These are phyloP conservation scores for Peromyscus maniculatus DNA, from an alignment of 2,113 vertebrate species.

Conservation along the genomic window DNA sequence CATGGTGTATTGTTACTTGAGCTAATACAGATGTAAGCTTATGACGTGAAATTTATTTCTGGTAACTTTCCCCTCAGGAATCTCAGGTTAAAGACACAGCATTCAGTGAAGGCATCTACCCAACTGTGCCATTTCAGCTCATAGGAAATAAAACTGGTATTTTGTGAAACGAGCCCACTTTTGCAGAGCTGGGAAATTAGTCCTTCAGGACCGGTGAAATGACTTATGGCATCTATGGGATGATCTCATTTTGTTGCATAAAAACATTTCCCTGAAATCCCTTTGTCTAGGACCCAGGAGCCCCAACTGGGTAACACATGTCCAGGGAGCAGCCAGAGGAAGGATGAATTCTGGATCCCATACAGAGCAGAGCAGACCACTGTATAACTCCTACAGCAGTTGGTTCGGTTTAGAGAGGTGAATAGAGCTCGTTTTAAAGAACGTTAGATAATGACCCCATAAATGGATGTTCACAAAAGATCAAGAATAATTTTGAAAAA, in stretches of 20 bases:
- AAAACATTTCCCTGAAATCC: slow-evolving; percentile 49
- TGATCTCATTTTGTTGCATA: slow-evolving; percentile 25
- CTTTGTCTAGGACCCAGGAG: not conserved
- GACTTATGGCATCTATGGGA: slow-evolving; percentile 2
- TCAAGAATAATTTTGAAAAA: slow-evolving; percentile 45
- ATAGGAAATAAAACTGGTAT: not conserved
- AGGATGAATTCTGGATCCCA: not conserved
- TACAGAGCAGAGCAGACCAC: not conserved
- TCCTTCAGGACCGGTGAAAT: slow-evolving; percentile 33
- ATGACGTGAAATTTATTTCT: slow-evolving; percentile 48
- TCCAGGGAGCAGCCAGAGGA: not conserved
- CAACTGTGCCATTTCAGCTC: slow-evolving; percentile 25
- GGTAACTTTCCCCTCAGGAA: slow-evolving; percentile 1
- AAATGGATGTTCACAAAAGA: slow-evolving; percentile 39
- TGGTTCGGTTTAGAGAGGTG: not conserved
- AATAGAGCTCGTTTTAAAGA: slow-evolving; percentile 47
- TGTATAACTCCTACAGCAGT: not conserved
- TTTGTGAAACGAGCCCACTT: not conserved
- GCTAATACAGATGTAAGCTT: not conserved
- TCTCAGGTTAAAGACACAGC: not conserved
- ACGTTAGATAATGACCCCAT: slow-evolving; percentile 38
- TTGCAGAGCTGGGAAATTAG: not conserved
- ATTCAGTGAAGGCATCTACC: not conserved
- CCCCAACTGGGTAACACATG: not conserved
- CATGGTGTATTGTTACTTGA: slow-evolving; percentile 10